Conservation (phyloP, 2,113 vertebrate genomes). For the Hippocampus mohnikei region DNA sequence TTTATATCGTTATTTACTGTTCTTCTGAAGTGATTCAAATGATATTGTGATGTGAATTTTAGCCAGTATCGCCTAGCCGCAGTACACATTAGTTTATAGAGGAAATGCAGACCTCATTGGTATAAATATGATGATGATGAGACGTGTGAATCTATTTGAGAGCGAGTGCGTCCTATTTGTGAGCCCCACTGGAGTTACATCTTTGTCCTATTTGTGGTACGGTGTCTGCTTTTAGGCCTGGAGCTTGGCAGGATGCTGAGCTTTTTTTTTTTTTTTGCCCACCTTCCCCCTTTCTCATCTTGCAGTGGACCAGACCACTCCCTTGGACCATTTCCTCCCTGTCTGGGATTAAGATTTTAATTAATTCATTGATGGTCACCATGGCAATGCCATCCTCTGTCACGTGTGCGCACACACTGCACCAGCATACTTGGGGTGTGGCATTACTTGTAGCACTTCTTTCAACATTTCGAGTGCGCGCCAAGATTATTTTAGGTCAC, state of each 20-base stretch:
- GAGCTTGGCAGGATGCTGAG: slow-evolving; percentile 4
- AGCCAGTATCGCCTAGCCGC: too few relatives aligned
- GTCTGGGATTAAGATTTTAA: slow-evolving; percentile 57
- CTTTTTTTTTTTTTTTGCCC: neutral
- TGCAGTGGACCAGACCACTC: slow-evolving; percentile 14
- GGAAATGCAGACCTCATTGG: neutral
- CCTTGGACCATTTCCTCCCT: slow-evolving; percentile 32
- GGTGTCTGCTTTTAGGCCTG: slow-evolving; percentile 9
- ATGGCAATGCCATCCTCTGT: slow-evolving; percentile 46
- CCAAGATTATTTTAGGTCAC: too few relatives aligned
- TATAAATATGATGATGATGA: neutral
- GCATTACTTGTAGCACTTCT: neutral
- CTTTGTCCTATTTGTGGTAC: neutral
- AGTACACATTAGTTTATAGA: neutral
- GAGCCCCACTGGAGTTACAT: neutral
- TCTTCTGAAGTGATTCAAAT: too few relatives aligned
- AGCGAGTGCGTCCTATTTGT: neutral
- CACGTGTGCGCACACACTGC: neutral
- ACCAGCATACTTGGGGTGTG: neutral
- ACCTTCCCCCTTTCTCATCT: slow-evolving; percentile 2
- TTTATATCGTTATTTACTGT: too few relatives aligned
- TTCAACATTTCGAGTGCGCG: neutral
- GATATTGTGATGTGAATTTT: too few relatives aligned
- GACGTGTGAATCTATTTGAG: neutral
- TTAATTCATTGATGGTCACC: slow-evolving; percentile 31